Conservation (phyloP, 2,888 invertebrate species). For the Hydrotaea diabolus region DNA sequence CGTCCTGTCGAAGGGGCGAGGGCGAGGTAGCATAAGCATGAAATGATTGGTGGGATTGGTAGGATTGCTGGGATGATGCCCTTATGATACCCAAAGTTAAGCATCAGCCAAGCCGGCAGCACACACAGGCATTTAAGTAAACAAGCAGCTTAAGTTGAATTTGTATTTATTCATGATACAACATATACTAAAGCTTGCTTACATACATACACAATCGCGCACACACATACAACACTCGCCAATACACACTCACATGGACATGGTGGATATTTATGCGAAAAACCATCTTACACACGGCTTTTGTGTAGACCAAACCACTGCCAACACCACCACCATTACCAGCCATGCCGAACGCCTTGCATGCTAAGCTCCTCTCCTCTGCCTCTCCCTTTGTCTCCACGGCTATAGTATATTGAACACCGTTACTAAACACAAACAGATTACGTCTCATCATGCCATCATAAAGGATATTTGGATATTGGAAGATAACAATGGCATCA, state of each 20-base stretch:
- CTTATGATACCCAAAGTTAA: constrained; percentile 44
- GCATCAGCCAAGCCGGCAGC: constrained; percentile 7
- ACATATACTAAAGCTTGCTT: not conserved
- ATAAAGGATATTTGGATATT: constrained; percentile 32
- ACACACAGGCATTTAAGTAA: constrained; percentile 37
- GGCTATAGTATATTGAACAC: constrained; percentile 23
- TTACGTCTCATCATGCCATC: constrained; percentile 37
- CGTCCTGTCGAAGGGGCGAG: not conserved
- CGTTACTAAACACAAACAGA: constrained; percentile 28
- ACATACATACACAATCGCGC: no score
- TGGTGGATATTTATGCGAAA: constrained; percentile 25
- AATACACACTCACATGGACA: not conserved
- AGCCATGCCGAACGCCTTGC: not conserved
- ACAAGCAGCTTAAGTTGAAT: constrained; percentile 46
- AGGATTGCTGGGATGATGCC: constrained; percentile 15
- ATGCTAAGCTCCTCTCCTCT: not conserved
- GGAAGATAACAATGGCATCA: constrained; percentile 33
- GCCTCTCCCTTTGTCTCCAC: not conserved
- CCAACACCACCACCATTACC: not conserved
- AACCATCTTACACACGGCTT: not conserved
- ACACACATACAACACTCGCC: not conserved
- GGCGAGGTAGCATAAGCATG: not conserved
- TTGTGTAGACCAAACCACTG: not conserved
- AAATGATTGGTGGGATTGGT: not conserved
- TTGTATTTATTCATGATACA: constrained; percentile 46